Evolutionary conservation across 1,140 invertebrate genomes (phyloP).

Genomic region (Microplitis demolitor): DNA sequence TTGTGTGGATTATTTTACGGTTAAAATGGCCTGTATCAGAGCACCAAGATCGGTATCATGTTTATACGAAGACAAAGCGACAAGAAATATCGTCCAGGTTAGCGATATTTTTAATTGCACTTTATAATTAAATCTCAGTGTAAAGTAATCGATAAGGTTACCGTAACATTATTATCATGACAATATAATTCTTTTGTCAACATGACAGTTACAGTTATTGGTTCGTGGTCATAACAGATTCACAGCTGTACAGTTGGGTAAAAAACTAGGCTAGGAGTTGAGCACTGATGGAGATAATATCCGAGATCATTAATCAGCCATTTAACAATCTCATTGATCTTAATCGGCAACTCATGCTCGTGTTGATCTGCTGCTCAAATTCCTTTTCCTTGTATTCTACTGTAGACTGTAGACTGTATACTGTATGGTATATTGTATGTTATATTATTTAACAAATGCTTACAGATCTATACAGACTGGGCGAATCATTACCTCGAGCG

Average conservation of each 20-base stretch:
- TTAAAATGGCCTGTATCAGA: constrained; percentile 55
- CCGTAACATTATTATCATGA: too few relatives aligned
- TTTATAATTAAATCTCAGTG: not conserved
- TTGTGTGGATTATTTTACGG: not conserved
- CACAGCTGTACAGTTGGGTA: too few relatives aligned
- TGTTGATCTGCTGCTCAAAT: not conserved
- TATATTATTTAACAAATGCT: not conserved
- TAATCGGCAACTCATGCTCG: constrained; percentile 1
- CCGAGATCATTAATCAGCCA: constrained; percentile 12
- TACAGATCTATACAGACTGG: constrained; percentile 97
- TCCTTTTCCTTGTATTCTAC: not conserved
- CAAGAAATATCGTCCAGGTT: constrained; percentile 52
- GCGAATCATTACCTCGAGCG: constrained; percentile 96
- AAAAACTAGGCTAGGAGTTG: too few relatives aligned
- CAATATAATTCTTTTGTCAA: not conserved
- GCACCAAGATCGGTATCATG: constrained; percentile 55
- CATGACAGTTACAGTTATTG: too few relatives aligned
- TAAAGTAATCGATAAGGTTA: not conserved
- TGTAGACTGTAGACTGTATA: not conserved
- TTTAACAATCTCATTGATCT: constrained; percentile 11
- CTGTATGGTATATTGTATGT: not conserved
- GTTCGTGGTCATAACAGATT: too few relatives aligned
- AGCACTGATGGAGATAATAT: not conserved
- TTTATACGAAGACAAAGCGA: constrained; percentile 54
- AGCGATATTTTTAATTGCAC: constrained; percentile 29